These are phyloP conservation scores for Pseudopodoces humilis DNA, from an alignment of 2,113 vertebrate species.

Conservation along the genomic window DNA sequence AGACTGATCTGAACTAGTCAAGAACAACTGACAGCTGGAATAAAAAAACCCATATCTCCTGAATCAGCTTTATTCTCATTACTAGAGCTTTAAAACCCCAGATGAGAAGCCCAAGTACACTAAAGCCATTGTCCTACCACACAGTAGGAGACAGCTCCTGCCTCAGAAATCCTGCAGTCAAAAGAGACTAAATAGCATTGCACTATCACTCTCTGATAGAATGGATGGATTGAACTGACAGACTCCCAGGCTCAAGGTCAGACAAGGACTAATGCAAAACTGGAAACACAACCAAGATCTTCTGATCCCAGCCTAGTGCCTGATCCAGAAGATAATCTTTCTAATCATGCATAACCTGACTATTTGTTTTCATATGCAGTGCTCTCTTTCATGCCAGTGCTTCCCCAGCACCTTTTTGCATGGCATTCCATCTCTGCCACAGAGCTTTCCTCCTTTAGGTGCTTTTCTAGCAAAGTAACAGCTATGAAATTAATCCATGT, in stretches of 20 bases:
- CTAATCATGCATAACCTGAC: neutral
- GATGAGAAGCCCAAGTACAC: neutral
- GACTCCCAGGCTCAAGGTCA: neutral
- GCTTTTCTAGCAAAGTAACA: neutral
- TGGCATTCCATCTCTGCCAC: conserved; percentile 26
- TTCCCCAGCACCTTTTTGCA: neutral
- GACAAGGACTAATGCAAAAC: neutral
- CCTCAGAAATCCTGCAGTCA: neutral
- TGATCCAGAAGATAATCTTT: neutral
- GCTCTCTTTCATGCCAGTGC: neutral
- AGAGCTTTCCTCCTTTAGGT: neutral
- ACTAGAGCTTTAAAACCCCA: neutral
- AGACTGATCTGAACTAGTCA: neutral
- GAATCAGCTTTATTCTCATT: neutral
- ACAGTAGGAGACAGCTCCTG: neutral
- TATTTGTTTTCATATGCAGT: conserved; percentile 25
- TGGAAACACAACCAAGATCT: neutral
- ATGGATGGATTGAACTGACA: neutral
- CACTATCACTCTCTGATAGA: neutral
- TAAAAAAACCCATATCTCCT: neutral
- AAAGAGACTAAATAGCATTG: neutral
- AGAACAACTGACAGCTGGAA: neutral
- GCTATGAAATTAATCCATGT: neutral
- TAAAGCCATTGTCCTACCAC: neutral
- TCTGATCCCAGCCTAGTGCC: neutral